Percentiles rank a stretch among this genome's conserved stretches.
Evolutionary conservation across 2,888 invertebrate genomes (phyloP).

Genomic region (Octodonta nipae): DNA sequence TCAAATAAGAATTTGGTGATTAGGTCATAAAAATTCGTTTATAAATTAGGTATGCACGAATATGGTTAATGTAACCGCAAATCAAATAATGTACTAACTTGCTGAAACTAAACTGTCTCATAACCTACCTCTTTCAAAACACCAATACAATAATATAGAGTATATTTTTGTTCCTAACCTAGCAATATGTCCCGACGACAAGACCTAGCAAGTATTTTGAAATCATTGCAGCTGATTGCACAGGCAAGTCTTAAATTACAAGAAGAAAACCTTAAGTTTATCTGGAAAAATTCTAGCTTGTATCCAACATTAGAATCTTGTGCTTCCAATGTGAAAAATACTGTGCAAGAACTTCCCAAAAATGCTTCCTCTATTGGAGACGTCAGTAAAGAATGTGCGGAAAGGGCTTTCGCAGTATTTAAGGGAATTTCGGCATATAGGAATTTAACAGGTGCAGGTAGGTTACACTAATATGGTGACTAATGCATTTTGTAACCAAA

Average conservation of each 20-base stretch:
- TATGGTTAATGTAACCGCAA: no score
- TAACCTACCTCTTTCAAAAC: no score
- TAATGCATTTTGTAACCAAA: slow-evolving; percentile 3
- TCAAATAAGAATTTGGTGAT: no score
- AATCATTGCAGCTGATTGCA: slow-evolving; percentile 54
- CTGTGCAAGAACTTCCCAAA: slow-evolving; percentile 6
- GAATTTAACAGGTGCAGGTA: slow-evolving; percentile 18
- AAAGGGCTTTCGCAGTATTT: slow-evolving; percentile 54
- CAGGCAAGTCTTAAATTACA: slow-evolving; percentile 55
- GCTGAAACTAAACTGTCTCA: no score
- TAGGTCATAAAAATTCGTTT: no score
- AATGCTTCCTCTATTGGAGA: slow-evolving; percentile 24
- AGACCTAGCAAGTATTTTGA: slow-evolving; percentile 53
- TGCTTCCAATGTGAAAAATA: slow-evolving; percentile 12
- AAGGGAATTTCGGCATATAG: slow-evolving; percentile 55
- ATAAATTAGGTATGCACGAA: no score
- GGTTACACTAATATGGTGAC: slow-evolving; percentile 6
- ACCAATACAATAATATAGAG: no score
- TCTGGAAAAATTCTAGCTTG: slow-evolving; percentile 60
- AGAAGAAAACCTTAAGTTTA: slow-evolving; percentile 43
- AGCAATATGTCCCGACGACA: slow-evolving; percentile 49
- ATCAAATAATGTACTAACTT: no score
- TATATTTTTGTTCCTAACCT: no score
- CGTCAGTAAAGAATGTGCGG: slow-evolving; percentile 44
- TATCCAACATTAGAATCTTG: slow-evolving; percentile 34